phyloP scores from a whole-genome alignment of 2,113 vertebrate genomes.

The Blennius ocellaris region DNA sequence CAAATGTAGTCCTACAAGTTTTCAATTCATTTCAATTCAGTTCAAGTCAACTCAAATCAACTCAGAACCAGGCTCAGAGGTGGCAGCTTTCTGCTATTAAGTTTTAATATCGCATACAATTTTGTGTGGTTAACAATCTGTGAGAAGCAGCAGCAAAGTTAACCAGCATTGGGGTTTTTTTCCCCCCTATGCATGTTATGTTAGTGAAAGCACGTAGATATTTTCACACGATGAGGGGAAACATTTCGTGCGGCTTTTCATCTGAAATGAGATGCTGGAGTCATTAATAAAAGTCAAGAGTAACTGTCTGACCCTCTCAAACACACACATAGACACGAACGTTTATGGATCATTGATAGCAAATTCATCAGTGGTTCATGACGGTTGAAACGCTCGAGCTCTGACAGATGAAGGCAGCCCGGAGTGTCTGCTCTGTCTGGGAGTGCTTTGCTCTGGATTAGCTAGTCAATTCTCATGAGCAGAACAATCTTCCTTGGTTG shows the following conservation, averaged over 20 bases:
- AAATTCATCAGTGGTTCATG: slow-evolving; percentile 68
- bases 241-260: slow-evolving; percentile 33
- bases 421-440: slow-evolving; percentile 55
- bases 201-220: background rate
- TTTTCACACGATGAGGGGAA: background rate
- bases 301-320: slow-evolving; percentile 10
- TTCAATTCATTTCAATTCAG: too few species aligned
- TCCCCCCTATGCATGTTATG: background rate
- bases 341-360: slow-evolving; percentile 60
- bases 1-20: too few species aligned
- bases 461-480: slow-evolving; percentile 72
- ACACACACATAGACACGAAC: slow-evolving; percentile 22
- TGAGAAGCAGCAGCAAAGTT: background rate
- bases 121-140: too few species aligned
- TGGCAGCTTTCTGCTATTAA: too few species aligned
- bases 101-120: too few species aligned
- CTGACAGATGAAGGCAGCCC: slow-evolving; percentile 69
- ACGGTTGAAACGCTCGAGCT: slow-evolving; percentile 49
- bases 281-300: slow-evolving; percentile 63
- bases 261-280: slow-evolving; percentile 34
- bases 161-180: too few species aligned
- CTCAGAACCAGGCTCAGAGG: too few species aligned
- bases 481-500: slow-evolving; percentile 64
- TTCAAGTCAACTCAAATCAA: too few species aligned
- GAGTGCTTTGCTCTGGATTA: slow-evolving; percentile 68